Evolutionary conservation across 2,113 vertebrate genomes (phyloP), one percentile per base, ranked within the genome.

Genomic region (Apeltes quadracus): DNA sequence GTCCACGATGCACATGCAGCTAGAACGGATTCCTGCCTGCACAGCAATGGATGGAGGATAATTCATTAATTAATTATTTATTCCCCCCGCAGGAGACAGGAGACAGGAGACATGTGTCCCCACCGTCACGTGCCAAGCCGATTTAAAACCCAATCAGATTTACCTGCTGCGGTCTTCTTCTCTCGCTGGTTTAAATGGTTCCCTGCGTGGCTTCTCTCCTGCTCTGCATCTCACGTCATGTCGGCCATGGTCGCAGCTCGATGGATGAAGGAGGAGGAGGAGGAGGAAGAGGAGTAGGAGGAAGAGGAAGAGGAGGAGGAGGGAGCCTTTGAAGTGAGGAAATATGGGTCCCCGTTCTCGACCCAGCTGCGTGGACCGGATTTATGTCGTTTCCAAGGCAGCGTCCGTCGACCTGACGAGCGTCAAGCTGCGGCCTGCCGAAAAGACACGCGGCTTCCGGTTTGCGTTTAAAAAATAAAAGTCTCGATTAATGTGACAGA

Each of bases 371-470:
- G 72, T 81, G 78, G 74, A 81, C 78, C 69, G 84, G 87, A 87
- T 87, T 81, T 82, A 64, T 85, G 88, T 83, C 75, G 90, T 92
- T 90, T 87, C 91, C 91, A 90, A 84, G 89, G 91, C 84, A 91
- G 91, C 91, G 83, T 85, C 83, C 80, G 78, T 80, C 55, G 73
- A 84, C 3, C 36, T 22, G 65, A 76, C 14, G 13, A 48, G 32
- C 39, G 5, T 76, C 59, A 77, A 84, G 69, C 22, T n/a, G 34
- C 5, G 0, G 34, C 5, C 9, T 2, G 0, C 0, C 0, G 12
- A 1, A 0, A 15, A 8, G 0, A 38, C 1, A 18, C 0, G 0
- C 1, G 6, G 43, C 74, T 57, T 86, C 90, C 84, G 64, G 2
- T 66, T 1, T 0, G 0, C 0, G 0, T 39, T 79, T 78, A 81